A percentile compares a stretch with the other conserved stretches of the same genome.
These are phyloP conservation scores for Hypena proboscidalis DNA, from an alignment of 2,888 invertebrate species.

Conservation along the genomic window DNA sequence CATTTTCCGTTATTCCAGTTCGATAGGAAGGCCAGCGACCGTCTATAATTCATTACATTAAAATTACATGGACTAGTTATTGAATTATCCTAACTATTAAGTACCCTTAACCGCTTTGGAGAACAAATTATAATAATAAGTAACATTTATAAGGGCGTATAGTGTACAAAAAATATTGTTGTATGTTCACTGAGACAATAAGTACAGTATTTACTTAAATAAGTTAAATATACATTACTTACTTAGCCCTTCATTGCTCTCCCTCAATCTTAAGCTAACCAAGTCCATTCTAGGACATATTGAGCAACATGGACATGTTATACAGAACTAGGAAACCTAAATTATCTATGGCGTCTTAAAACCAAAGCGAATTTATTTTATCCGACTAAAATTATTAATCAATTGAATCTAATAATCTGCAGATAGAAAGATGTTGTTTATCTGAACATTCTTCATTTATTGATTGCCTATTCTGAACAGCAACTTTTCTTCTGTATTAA, in stretches of 20 bases:
- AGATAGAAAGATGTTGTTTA: no score
- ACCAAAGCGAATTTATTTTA: conserved; percentile 31
- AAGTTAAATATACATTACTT: conserved; percentile 65
- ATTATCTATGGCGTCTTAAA: conserved; percentile 42
- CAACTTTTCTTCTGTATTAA: no score
- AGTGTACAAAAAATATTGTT: conserved; percentile 55
- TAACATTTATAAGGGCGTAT: conserved; percentile 67
- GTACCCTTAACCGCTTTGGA: conserved; percentile 84
- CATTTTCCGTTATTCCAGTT: neutral
- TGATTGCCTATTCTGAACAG: no score
- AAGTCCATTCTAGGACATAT: conserved; percentile 72
- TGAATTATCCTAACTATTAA: conserved; percentile 84
- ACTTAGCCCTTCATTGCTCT: conserved; percentile 74
- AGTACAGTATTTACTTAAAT: conserved; percentile 66
- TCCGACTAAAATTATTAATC: no score
- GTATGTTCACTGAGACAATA: conserved; percentile 63
- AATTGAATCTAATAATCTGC: no score
- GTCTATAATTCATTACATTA: conserved; percentile 77
- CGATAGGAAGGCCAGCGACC: conserved; percentile 63
- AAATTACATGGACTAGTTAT: conserved; percentile 84
- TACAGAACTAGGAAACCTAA: conserved; percentile 63
- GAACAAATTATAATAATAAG: conserved; percentile 62
- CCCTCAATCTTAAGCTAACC: conserved; percentile 74
- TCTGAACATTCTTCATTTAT: no score
- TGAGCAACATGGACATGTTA: conserved; percentile 82